These are phyloP conservation scores for Chorisops tibialis DNA, from an alignment of 2,888 invertebrate species.

Conservation along the genomic window DNA sequence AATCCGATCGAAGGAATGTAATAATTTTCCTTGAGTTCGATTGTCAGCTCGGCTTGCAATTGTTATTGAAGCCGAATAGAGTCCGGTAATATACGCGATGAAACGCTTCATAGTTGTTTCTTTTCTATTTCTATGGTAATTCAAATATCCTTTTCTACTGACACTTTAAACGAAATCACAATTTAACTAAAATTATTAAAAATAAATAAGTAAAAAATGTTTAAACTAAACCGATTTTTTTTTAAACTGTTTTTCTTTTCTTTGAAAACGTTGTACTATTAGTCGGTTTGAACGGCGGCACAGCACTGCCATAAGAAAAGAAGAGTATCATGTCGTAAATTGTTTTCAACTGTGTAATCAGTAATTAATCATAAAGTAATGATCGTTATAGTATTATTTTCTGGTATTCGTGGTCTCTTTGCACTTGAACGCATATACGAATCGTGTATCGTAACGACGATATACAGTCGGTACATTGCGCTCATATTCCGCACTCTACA, in stretches of 20 bases:
- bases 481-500: too few species aligned
- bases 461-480: too few species aligned
- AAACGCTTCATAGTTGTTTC: slow-evolving; percentile 5
- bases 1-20: background rate
- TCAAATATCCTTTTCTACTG: background rate
- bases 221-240: too few species aligned
- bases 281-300: too few species aligned
- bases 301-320: too few species aligned
- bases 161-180: background rate
- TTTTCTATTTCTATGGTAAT: background rate
- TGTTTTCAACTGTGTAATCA: slow-evolving; percentile 9
- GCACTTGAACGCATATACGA: too few species aligned
- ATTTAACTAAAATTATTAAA: too few species aligned
- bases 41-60: slow-evolving; percentile 5
- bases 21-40: slow-evolving; percentile 14
- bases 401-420: background rate
- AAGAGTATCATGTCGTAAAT: slow-evolving; percentile 4
- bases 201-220: too few species aligned
- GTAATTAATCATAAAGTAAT: slow-evolving; percentile 13
- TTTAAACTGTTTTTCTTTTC: too few species aligned
- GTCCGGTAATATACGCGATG: slow-evolving; percentile 5
- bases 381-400: background rate
- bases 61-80: slow-evolving; percentile 4
- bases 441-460: too few species aligned
- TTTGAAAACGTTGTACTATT: too few species aligned